phyloP scores from a whole-genome alignment of 2,888 invertebrate genomes.

The Arge pagana region DNA sequence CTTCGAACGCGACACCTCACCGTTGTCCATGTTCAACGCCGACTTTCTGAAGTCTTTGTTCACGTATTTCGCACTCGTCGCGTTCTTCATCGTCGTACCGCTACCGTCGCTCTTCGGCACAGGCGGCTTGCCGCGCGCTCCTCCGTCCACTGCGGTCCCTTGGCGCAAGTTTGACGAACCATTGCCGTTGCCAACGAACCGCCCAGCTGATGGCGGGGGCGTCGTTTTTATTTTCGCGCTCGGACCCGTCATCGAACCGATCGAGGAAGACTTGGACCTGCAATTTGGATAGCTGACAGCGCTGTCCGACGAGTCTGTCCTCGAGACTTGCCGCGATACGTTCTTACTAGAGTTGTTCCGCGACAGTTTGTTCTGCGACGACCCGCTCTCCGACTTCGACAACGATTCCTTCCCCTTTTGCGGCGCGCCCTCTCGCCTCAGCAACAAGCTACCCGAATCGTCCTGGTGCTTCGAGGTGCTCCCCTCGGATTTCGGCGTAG shows the following conservation, averaged over 20 bases:
- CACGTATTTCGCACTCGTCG: slow-evolving; percentile 55
- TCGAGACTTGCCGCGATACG: slow-evolving; percentile 46
- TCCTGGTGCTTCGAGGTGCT: slow-evolving; percentile 35
- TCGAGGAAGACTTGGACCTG: slow-evolving; percentile 50
- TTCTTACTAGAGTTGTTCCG: slow-evolving; percentile 42
- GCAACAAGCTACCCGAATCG: slow-evolving; percentile 14
- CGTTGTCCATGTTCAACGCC: slow-evolving; percentile 68
- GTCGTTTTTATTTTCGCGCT: slow-evolving; percentile 48
- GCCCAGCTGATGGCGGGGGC: slow-evolving; percentile 36
- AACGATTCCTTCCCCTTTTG: slow-evolving; percentile 36
- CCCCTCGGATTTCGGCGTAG: slow-evolving; percentile 34
- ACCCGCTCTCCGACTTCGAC: slow-evolving; percentile 35
- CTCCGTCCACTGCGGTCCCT: slow-evolving; percentile 43
- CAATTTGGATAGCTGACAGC: slow-evolving; percentile 51
- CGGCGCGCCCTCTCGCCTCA: slow-evolving; percentile 28
- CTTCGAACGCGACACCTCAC: slow-evolving; percentile 45
- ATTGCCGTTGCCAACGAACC: slow-evolving; percentile 23
- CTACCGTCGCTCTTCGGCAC: slow-evolving; percentile 59
- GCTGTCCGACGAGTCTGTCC: slow-evolving; percentile 44
- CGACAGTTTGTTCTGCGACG: slow-evolving; percentile 37
- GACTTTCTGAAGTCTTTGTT: slow-evolving; percentile 80
- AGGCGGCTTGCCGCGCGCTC: slow-evolving; percentile 56
- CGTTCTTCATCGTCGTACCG: slow-evolving; percentile 50
- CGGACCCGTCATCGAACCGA: slow-evolving; percentile 48
- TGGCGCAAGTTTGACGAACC: slow-evolving; percentile 43